These are phyloP conservation scores for Magallana angulata DNA, from an alignment of 1,140 invertebrate species.

Conservation along the genomic window DNA sequence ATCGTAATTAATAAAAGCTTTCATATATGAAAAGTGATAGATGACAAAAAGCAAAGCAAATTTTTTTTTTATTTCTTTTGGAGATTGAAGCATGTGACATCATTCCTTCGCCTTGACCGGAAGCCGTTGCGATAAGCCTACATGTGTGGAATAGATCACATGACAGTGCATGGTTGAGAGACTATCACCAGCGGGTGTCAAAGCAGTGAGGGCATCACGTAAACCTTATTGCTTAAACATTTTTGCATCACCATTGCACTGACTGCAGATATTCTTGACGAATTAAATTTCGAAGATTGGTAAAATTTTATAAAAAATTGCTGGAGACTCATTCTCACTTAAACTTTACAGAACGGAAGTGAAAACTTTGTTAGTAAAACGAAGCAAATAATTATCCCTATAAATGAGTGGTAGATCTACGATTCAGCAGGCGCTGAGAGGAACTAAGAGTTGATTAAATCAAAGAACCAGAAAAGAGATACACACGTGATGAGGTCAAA, in stretches of 20 bases:
- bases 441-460: too few relatives aligned
- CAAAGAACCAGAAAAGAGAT: too few relatives aligned
- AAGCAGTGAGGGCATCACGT: neutral
- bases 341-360: too few relatives aligned
- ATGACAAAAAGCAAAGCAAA: neutral
- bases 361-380: too few relatives aligned
- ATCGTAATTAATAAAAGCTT: neutral
- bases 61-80: neutral
- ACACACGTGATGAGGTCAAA: too few relatives aligned
- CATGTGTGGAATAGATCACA: neutral
- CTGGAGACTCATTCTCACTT: too few relatives aligned
- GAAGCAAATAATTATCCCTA: too few relatives aligned
- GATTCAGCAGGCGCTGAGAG: too few relatives aligned
- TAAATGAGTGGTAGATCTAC: too few relatives aligned
- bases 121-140: slow-evolving; percentile 23
- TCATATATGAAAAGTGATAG: neutral
- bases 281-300: slow-evolving; percentile 2
- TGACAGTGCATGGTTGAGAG: slow-evolving; percentile 22
- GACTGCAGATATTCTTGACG: neutral
- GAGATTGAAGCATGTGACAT: slow-evolving; percentile 7
- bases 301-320: neutral
- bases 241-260: neutral
- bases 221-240: neutral
- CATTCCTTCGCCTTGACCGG: slow-evolving; percentile 9
- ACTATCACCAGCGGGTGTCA: slow-evolving; percentile 19